A percentile compares a stretch with the other conserved stretches of the same genome.
These are phyloP conservation scores for Drosophila lutescens DNA, from an alignment of 2,888 invertebrate genomes.

Conservation along the genomic window DNA sequence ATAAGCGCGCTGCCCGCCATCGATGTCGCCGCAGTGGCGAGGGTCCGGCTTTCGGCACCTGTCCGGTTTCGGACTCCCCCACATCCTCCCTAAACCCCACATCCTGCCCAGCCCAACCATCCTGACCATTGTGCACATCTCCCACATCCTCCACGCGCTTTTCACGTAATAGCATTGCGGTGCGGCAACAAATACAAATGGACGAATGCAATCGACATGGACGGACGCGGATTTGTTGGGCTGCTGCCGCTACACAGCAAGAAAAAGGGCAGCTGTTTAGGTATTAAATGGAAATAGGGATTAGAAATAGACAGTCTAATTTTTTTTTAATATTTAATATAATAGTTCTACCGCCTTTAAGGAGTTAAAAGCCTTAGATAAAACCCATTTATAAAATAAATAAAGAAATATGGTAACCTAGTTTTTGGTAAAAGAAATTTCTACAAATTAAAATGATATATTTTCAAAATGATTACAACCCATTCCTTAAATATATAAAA, in stretches of 20 bases:
- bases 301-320: neutral
- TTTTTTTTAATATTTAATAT: too few relatives aligned
- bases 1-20: conserved; percentile 53
- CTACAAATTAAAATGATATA: too few relatives aligned
- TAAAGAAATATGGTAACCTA: too few relatives aligned
- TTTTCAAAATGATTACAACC: too few relatives aligned
- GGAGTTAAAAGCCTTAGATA: too few relatives aligned
- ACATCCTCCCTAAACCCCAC: neutral
- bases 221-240: conserved; percentile 31
- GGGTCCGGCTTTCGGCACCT: conserved; percentile 35
- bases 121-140: neutral
- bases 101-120: neutral
- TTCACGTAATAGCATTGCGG: conserved; percentile 76
- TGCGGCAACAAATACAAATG: conserved; percentile 55
- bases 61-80: conserved; percentile 7
- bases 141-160: conserved; percentile 42
- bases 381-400: too few relatives aligned
- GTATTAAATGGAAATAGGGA: neutral
- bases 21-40: conserved; percentile 58
- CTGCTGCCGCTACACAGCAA: conserved; percentile 1
- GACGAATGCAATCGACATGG: conserved; percentile 30
- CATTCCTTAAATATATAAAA: too few relatives aligned
- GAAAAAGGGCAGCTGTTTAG: neutral
- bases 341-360: too few relatives aligned
- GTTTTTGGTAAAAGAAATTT: too few relatives aligned